Conservation (phyloP, 2,888 invertebrate genomes). For the Epinotia demarniana region DNA sequence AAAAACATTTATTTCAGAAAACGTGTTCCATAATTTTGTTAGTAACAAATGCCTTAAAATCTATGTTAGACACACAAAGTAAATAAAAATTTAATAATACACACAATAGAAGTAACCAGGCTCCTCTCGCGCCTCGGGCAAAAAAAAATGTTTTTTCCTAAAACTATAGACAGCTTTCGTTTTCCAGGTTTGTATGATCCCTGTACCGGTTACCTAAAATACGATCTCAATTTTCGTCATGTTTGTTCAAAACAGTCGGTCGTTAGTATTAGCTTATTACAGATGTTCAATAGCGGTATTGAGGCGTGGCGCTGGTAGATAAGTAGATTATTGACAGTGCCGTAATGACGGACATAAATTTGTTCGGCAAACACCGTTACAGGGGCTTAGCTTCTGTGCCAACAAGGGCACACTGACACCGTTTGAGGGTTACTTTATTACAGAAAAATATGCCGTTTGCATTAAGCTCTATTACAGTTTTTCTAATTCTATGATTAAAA, state of each 20-base stretch:
- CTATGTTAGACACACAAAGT: no score
- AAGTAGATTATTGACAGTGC: constrained; percentile 83
- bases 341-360: constrained; percentile 79
- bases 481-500: neutral
- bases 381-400: constrained; percentile 79
- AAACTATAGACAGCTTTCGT: no score
- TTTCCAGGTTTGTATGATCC: no score
- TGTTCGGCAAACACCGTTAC: constrained; percentile 79
- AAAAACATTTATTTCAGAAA: no score
- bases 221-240: neutral
- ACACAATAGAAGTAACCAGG: no score
- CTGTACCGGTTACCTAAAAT: neutral
- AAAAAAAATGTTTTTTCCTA: no score
- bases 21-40: no score
- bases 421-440: constrained; percentile 73
- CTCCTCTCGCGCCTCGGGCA: no score
- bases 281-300: constrained; percentile 67
- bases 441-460: constrained; percentile 59
- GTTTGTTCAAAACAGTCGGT: neutral
- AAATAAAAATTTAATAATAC: no score
- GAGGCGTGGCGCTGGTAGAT: constrained; percentile 82
- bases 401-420: constrained; percentile 74
- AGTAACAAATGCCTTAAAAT: no score
- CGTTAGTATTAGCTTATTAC: constrained; percentile 53
- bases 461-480: neutral